Evolutionary conservation across 64 coral and sea anemone species (phyloP), one percentile per base, ranked within the genome.

Genomic region (Montipora capricornis): DNA sequence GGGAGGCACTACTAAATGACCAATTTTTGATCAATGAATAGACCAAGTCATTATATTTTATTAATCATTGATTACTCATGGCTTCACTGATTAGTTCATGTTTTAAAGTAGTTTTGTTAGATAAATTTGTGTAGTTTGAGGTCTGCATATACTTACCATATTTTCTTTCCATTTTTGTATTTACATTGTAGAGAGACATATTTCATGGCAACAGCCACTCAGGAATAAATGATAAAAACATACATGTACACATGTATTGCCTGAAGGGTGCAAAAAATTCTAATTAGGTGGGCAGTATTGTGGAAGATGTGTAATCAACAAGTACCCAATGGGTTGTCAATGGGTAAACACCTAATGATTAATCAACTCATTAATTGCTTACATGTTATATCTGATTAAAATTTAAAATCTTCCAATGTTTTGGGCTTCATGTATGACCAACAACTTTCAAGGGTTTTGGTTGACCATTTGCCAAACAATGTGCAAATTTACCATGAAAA

Each of bases 271-370:
- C 4, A 69, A 69, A 4, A 69, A 69, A 69, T 69, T 69, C 67
- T 69, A 17, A 69, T 69, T 69, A 69, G 67, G 67, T 69, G 67
- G 67, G 67, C 67, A 69, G 67, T 69, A 69, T 17, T 69, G 67
- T 69, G n/a, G 67, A 69, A 69, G 67, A 69, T 69, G 16, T 69
- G 67, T 69, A 69, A 69, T 69, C 67, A 69, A 69, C 67, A 69
- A 55, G 52, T 55, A 55, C 52, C 52, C 52, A 55, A 55, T 55
- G 52, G 52, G 52, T 55, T 55, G 52, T 55, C 52, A 55, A 69
- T 20, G 67, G 67, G 67, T 69, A 69, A 69, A 69, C 29, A 37
- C 29, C 29, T 37, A 37, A 1, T 37, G 1, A 37, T 37, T 37
- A 37, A 37, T 37, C 29, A 37, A 37, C 29, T 37, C 29, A 37